These are phyloP conservation scores for Turritopsis rubra DNA, from an alignment of 30 jellyfish, hydroid and myxozoan genomes.

Conservation along the genomic window DNA sequence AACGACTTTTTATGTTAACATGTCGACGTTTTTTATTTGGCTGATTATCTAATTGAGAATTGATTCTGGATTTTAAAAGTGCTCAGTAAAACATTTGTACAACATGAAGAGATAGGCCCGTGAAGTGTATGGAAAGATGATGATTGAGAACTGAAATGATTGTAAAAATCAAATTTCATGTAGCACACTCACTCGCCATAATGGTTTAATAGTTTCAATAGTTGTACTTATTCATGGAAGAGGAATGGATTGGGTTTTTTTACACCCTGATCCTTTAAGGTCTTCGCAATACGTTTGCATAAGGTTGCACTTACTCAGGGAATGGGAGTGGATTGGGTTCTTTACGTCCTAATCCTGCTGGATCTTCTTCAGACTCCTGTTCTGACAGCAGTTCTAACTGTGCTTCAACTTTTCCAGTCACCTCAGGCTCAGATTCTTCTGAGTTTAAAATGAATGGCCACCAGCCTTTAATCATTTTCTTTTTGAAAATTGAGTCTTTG, in stretches of 20 bases:
- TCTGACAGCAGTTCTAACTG: slow-evolving; percentile 41
- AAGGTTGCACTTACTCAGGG: slow-evolving; percentile 38
- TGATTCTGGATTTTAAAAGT: too few relatives aligned
- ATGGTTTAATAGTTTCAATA: too few relatives aligned
- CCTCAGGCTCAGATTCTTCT: slow-evolving; percentile 35
- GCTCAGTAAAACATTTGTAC: too few relatives aligned
- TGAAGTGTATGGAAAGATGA: too few relatives aligned
- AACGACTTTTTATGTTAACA: too few relatives aligned
- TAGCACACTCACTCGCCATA: too few relatives aligned
- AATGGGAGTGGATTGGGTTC: slow-evolving; percentile 48
- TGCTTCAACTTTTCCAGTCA: slow-evolving; percentile 38
- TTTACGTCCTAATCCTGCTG: slow-evolving; percentile 54
- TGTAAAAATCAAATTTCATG: too few relatives aligned
- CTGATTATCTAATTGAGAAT: too few relatives aligned
- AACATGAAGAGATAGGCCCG: too few relatives aligned
- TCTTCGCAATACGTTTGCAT: background rate
- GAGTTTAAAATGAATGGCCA: slow-evolving; percentile 42
- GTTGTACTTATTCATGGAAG: background rate
- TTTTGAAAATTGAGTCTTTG: slow-evolving; percentile 19
- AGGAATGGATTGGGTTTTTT: background rate
- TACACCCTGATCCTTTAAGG: background rate
- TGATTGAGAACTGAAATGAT: too few relatives aligned
- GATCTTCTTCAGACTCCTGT: slow-evolving; percentile 38
- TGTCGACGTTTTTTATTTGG: too few relatives aligned
- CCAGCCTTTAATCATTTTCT: slow-evolving; percentile 45